These are phyloP conservation scores for Scopus umbretta DNA, from an alignment of 2,113 vertebrate species.

Conservation along the genomic window DNA sequence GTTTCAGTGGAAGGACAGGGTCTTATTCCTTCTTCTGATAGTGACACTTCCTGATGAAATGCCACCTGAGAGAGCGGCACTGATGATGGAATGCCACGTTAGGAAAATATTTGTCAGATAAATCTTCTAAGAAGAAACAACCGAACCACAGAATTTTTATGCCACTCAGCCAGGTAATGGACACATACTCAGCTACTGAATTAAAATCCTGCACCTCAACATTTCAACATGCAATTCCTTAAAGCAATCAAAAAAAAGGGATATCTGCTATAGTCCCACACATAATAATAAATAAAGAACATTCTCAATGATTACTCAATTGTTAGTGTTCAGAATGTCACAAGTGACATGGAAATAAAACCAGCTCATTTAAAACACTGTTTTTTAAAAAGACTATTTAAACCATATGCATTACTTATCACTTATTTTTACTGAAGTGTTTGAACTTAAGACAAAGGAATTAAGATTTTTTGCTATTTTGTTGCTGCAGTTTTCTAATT, in stretches of 20 bases:
- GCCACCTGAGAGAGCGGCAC: not conserved
- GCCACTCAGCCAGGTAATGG: not conserved
- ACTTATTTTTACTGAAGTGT: not conserved
- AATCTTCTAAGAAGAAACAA: not conserved
- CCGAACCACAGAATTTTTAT: not conserved
- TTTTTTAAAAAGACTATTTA: not conserved
- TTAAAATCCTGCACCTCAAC: not conserved
- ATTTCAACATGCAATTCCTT: not conserved
- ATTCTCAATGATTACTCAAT: not conserved
- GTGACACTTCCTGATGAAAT: not conserved
- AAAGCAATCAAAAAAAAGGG: not conserved
- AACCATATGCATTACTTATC: not conserved
- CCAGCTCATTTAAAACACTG: not conserved
- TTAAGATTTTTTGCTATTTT: not conserved
- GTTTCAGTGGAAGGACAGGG: not conserved
- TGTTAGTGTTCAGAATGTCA: not conserved
- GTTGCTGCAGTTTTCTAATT: not conserved
- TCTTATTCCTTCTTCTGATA: not conserved
- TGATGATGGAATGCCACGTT: not conserved
- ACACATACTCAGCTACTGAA: not conserved
- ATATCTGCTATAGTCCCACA: not conserved
- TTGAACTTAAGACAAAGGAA: not conserved
- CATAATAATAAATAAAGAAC: not conserved
- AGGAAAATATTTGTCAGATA: not conserved
- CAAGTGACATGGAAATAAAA: not conserved